phyloP scores from a whole-genome alignment of 2,113 vertebrate species.

The Sardina pilchardus region DNA sequence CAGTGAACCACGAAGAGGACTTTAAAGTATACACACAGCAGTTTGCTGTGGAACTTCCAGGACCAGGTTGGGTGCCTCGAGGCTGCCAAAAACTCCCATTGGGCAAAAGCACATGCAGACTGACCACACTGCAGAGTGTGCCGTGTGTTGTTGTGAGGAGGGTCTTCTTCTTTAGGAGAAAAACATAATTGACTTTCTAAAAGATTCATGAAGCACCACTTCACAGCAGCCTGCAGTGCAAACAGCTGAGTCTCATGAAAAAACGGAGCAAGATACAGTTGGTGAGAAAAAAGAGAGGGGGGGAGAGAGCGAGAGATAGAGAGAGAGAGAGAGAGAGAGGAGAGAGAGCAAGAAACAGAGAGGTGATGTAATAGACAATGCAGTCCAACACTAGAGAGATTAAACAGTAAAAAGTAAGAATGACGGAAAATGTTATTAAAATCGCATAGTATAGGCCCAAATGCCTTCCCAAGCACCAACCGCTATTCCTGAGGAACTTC shows the following conservation, averaged over 20 bases:
- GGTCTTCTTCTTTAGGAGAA: background rate
- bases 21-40: no score
- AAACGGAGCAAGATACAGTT: background rate
- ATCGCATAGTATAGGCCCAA: background rate
- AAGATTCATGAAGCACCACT: background rate
- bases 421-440: background rate
- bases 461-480: background rate
- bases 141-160: background rate
- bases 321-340: constrained; percentile 1
- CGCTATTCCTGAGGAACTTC: background rate
- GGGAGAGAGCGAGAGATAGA: background rate
- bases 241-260: background rate
- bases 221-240: background rate
- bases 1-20: background rate
- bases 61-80: background rate
- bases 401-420: background rate
- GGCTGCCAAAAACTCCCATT: background rate
- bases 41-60: background rate
- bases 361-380: background rate
- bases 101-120: background rate
- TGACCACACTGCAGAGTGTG: background rate
- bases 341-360: background rate
- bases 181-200: background rate
- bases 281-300: background rate
- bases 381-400: background rate